Base-by-base conservation (phyloP, 2,888 invertebrate species). In the Andricus quercusramuli region DNA sequence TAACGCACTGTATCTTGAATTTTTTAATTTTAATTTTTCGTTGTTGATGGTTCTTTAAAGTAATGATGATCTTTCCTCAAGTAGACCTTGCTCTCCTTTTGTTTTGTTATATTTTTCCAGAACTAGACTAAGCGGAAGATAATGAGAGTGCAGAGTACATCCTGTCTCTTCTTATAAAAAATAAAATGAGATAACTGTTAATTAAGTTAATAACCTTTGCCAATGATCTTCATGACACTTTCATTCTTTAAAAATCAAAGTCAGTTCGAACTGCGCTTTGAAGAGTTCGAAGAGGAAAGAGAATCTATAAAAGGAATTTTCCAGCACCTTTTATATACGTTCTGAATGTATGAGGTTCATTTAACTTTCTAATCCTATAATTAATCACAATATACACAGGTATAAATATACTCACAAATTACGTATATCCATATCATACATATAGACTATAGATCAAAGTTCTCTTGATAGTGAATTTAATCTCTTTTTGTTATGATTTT, bases 121-220 rank as follows among this genome's bases (percentile, higher is more conserved):
- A 74, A 74, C 74, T 74, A 74, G 56, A 74, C 51, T 74, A n/a
- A 74, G 32, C 32, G 51, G 51, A 70, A 70, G 47, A 70, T 70
- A 70, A 20, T 32, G 11, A 74, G 32, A 74, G 74, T 74, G 29
- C 74, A 74, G 32, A 74, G 74, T 74, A 56, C 56, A 74, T 74
- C 70, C 51, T 70, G 70, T 29, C 17, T 47, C 1, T 51, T 44
- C n/a, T n/a, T 13, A 74, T 68, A 15, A 74, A 56, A 13, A 74
- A 74, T 25, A 25, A 64, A 29, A 64, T 29, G 32, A 56, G 74
- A 32, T 74, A 56, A 32, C 37, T 56, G n/a, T 37, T 74, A 74
- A 74, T 74, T 56, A 56, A 56, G 74, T 32, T 17, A 32, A 4
- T 74, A 74, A 74, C 56, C 74, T 56, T 74, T 74, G 74, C 29